Evolutionary conservation across 2,113 vertebrate species (phyloP), one percentile per base, ranked within the genome.

Genomic region (Coregonus clupeaformis): DNA sequence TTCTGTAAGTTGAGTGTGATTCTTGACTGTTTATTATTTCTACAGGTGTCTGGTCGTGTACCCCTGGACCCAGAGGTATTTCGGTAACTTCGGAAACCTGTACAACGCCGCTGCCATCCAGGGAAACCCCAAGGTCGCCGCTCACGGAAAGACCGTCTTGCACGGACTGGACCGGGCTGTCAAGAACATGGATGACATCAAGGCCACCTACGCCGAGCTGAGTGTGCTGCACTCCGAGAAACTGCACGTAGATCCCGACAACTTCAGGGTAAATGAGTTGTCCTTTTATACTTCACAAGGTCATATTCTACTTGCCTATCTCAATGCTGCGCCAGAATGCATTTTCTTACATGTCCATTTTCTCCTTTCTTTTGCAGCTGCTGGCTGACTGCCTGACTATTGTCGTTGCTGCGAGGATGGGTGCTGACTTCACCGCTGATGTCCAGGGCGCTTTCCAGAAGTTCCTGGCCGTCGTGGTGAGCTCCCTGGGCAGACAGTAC

Each of bases 41-140:
- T 60, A 20, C 52, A 90, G 87, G 68, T 84, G 94, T 71, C 94
- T 96, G 76, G 0, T 9, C 55, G 87, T 86, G 79, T 91, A 77
- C 78, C 94, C 93, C 0, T 85, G 80, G 83, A 91, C 91, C 0
- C 96, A 95, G 91, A 94, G 93, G 74, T 95, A 96, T 81, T 95
- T 96, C 82, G 80, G 87, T 18, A 86, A 92, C 70, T 94, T 94
- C 0, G 92, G 84, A 14, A 86, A 94, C 67, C 81, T 94, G 74
- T 90, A 88, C 84, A 80, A 74, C 1, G 90, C 92, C 72, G 94
- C 93, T 0, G 66, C 74, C n/a, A 86, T 78, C 14, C 49, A 5
- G 49, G 87, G 85, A 1, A 96, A 96, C 70, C 75, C 92, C 29
- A 92, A 85, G 55, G 91, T 96, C 0, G 82, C 82, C 0, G 82